These are phyloP conservation scores for Pseudococcus longispinus DNA, from an alignment of 2,888 invertebrate genomes.

Conservation along the genomic window DNA sequence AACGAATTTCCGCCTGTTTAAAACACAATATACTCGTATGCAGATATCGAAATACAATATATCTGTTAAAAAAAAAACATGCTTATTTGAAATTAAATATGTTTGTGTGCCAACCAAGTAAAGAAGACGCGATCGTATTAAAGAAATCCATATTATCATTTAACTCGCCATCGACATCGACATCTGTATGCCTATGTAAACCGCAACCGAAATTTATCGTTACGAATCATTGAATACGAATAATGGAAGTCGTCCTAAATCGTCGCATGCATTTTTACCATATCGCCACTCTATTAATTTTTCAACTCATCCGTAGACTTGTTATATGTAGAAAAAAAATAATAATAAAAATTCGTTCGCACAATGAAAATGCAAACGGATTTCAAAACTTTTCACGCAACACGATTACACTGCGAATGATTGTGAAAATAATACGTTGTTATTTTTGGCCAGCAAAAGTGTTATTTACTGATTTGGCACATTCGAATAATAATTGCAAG, in stretches of 20 bases:
- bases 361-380: not conserved
- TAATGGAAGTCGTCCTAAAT: slow-evolving; percentile 27
- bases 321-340: not conserved
- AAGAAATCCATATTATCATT: not conserved
- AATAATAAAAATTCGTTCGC: not conserved
- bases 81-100: not conserved
- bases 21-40: not conserved
- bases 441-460: not conserved
- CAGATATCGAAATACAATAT: not conserved
- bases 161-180: not conserved
- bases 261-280: not conserved
- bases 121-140: not conserved
- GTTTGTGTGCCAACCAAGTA: not conserved
- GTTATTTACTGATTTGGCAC: not conserved
- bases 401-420: not conserved
- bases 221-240: slow-evolving; percentile 27
- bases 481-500: no score
- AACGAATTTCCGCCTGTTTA: not conserved
- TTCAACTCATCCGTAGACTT: not conserved
- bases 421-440: not conserved
- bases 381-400: slow-evolving; percentile 19
- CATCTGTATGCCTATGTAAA: not conserved
- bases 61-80: not conserved
- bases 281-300: slow-evolving; percentile 18
- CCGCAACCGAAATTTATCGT: slow-evolving; percentile 34